Conservation (phyloP, 1,140 invertebrate species). For the Stegodyphus mimosarum region DNA sequence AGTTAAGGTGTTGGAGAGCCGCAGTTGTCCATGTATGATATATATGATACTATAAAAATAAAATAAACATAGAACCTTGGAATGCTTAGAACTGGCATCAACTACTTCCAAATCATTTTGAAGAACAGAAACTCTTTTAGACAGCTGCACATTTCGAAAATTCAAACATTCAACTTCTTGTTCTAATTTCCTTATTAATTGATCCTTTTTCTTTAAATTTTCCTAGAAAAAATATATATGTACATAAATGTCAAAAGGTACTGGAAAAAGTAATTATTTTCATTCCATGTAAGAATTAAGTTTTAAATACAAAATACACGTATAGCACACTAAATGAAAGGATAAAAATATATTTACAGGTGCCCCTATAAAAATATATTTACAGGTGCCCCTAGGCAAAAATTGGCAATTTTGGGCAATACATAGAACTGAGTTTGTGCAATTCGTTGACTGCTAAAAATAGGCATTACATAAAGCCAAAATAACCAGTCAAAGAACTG, state of each 20-base stretch:
- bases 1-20: too few relatives aligned
- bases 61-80: constrained; percentile 21
- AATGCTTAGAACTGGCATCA: constrained; percentile 67
- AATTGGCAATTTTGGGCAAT: too few relatives aligned
- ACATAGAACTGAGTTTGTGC: too few relatives aligned
- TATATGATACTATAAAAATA: neutral
- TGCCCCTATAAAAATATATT: neutral
- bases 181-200: constrained; percentile 84
- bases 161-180: constrained; percentile 92
- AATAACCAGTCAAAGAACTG: too few relatives aligned
- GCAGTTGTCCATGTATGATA: too few relatives aligned
- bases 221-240: constrained; percentile 73
- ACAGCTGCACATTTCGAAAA: constrained; percentile 93
- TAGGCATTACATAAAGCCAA: too few relatives aligned
- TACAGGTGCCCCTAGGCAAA: neutral
- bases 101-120: constrained; percentile 86
- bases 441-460: too few relatives aligned
- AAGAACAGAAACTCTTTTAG: constrained; percentile 85
- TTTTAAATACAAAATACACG: neutral
- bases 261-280: neutral
- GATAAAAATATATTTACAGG: neutral
- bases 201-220: constrained; percentile 83
- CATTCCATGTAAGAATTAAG: neutral
- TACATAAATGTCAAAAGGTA: neutral
- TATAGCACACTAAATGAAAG: neutral